Conservation (phyloP, 2,113 vertebrate genomes). For the Chionodraco myersi region DNA sequence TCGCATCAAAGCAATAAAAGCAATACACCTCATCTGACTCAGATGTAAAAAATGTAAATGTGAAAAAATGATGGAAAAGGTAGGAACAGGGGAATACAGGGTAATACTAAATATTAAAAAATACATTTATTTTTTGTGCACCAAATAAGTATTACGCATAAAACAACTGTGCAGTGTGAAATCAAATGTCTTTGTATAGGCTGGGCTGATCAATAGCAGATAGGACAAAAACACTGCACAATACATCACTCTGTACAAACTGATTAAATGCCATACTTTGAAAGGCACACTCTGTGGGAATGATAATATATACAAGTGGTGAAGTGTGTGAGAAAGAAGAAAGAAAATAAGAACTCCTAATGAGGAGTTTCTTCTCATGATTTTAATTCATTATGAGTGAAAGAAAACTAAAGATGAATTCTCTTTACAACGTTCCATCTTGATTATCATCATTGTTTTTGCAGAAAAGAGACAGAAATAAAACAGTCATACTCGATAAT, state of each 20-base stretch:
- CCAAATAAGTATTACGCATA: constrained; percentile 4
- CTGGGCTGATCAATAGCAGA: constrained; percentile 24
- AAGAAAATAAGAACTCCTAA: not conserved
- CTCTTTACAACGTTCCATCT: constrained; percentile 7
- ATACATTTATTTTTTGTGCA: not conserved
- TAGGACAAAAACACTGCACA: constrained; percentile 6
- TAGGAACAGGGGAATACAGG: not conserved
- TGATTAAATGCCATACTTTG: constrained; percentile 23
- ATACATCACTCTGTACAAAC: constrained; percentile 24
- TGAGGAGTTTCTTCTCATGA: not conserved
- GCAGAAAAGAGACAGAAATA: constrained; percentile 17
- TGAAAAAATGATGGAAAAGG: not conserved
- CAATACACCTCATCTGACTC: constrained; percentile 37
- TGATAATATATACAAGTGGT: not conserved
- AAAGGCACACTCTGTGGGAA: constrained; percentile 13
- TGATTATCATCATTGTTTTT: constrained; percentile 14
- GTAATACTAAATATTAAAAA: constrained; percentile 6
- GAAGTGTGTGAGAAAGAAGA: not conserved
- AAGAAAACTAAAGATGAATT: constrained; percentile 1
- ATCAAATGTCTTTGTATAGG: constrained; percentile 9
- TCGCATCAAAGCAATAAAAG: constrained; percentile 53
- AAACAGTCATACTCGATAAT: constrained; percentile 22
- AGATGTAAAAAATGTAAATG: constrained; percentile 24
- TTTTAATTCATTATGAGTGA: not conserved
- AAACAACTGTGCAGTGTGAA: not conserved